Percentiles rank a stretch among this genome's conserved stretches.
These are phyloP conservation scores for Mola mola DNA, from an alignment of 2,113 vertebrate genomes.

Conservation along the genomic window DNA sequence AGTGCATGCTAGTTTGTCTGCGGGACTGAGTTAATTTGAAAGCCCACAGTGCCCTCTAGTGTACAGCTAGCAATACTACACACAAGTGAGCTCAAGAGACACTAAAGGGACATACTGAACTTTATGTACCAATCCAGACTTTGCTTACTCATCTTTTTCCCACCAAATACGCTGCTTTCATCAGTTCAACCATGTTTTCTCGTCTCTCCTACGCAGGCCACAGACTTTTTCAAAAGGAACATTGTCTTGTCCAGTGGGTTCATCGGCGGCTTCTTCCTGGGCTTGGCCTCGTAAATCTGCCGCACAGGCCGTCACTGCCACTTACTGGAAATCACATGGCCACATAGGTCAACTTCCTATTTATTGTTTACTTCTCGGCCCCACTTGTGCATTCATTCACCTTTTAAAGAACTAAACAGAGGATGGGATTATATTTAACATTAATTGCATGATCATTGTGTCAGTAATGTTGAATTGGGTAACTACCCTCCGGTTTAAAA, in stretches of 20 bases:
- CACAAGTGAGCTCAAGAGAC: background rate
- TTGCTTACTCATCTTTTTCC: background rate
- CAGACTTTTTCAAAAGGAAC: constrained; percentile 97
- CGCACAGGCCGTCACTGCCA: background rate
- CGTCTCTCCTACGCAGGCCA: constrained; percentile 81
- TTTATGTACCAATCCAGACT: no score
- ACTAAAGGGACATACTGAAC: background rate
- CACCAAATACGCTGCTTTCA: background rate
- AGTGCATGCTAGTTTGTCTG: no score
- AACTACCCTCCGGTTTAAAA: background rate
- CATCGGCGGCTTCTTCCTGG: constrained; percentile 95
- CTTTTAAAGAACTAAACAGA: background rate
- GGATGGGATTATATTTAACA: constrained; percentile 6
- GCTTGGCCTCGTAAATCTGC: constrained; percentile 88
- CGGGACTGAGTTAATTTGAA: no score
- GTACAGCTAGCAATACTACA: constrained; percentile 21
- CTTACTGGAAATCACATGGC: constrained; percentile 50
- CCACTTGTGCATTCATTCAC: constrained; percentile 10
- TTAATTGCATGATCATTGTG: constrained; percentile 49
- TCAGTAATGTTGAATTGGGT: constrained; percentile 23
- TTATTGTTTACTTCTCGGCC: constrained; percentile 28
- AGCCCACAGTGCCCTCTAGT: constrained; percentile 58
- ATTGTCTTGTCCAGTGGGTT: constrained; percentile 96
- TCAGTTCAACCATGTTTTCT: background rate
- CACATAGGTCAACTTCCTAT: constrained; percentile 30